These are phyloP conservation scores for Tympanuchus pallidicinctus DNA, from an alignment of 2,113 vertebrate genomes.

Conservation along the genomic window DNA sequence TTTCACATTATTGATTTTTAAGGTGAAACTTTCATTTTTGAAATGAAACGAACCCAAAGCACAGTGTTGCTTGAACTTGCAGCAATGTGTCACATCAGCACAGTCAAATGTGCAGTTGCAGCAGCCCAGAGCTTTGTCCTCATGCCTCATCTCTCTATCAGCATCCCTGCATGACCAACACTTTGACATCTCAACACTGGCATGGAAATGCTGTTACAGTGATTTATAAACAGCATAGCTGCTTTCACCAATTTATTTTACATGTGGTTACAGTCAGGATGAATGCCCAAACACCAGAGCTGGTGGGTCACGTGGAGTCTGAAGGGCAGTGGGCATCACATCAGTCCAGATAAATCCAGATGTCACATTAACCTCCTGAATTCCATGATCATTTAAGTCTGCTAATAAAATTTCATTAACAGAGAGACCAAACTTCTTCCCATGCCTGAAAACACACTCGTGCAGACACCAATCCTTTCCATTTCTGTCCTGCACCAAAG, in stretches of 20 bases:
- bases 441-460: background rate
- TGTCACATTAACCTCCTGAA: background rate
- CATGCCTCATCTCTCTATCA: background rate
- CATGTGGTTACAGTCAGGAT: rapidly evolving
- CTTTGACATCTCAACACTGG: background rate
- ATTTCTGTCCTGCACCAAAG: background rate
- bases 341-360: background rate
- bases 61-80: background rate
- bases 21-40: background rate
- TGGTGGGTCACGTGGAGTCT: background rate
- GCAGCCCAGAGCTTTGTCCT: rapidly evolving
- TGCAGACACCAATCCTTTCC: background rate
- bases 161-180: background rate
- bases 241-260: background rate
- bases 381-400: background rate
- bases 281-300: background rate
- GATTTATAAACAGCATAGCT: background rate
- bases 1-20: background rate
- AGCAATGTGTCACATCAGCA: rapidly evolving
- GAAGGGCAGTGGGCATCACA: background rate
- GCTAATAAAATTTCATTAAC: background rate
- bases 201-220: background rate
- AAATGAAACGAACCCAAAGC: background rate
- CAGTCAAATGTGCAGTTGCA: background rate
- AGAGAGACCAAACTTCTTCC: background rate